Conservation (phyloP, 1,140 invertebrate genomes). For the Spodoptera frugiperda region DNA sequence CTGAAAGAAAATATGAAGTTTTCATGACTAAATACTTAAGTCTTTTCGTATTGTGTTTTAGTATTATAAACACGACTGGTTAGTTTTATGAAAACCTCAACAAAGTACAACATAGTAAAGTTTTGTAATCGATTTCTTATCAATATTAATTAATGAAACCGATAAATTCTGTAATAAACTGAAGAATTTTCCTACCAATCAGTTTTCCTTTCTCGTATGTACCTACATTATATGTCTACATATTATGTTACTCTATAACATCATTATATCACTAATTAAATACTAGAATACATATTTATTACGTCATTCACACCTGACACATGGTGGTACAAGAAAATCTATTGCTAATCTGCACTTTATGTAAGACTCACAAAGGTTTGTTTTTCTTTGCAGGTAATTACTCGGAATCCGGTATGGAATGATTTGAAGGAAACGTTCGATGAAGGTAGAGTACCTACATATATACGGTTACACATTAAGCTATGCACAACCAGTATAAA, state of each 20-base stretch:
- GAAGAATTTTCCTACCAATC: background rate
- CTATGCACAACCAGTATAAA: background rate
- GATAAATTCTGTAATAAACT: too few species aligned
- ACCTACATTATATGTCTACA: background rate
- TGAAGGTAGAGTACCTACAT: constrained; percentile 5
- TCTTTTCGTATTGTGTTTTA: too few species aligned
- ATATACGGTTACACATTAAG: too few species aligned
- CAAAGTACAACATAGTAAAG: too few species aligned
- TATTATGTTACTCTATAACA: background rate
- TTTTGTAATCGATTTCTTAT: too few species aligned
- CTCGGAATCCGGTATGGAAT: background rate
- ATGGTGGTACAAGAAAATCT: background rate
- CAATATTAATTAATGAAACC: too few species aligned
- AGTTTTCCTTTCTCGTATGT: constrained; percentile 12
- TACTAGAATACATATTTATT: constrained; percentile 20
- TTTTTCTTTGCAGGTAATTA: constrained; percentile 41
- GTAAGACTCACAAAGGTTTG: background rate
- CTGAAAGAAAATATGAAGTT: too few species aligned
- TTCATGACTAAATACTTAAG: too few species aligned
- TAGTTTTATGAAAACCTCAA: too few species aligned
- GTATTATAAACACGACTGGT: too few species aligned
- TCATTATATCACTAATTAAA: constrained; percentile 10
- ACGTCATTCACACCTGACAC: constrained; percentile 23
- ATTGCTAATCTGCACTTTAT: constrained; percentile 1
- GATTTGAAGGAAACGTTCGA: background rate